A percentile compares a stretch with the other conserved stretches of the same genome.
These are phyloP conservation scores for Brotula barbata DNA, from an alignment of 2,797 vertebrate species.

Conservation along the genomic window DNA sequence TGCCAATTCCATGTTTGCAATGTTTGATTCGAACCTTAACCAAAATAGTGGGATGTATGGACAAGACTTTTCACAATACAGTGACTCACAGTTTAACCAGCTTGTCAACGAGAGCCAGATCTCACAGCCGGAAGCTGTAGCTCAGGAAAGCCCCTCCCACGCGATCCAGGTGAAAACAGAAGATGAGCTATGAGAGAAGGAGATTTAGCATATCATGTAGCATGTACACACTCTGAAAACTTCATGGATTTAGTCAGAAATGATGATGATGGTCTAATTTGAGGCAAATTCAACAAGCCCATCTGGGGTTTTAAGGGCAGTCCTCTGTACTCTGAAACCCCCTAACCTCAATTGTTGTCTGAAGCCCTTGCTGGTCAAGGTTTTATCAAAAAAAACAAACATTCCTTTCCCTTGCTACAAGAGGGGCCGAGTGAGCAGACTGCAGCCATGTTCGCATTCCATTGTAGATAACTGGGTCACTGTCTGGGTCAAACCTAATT, in stretches of 20 bases:
- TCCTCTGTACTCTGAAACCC: slow-evolving; percentile 4
- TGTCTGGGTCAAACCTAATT: no score
- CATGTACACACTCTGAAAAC: not conserved
- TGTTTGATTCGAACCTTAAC: slow-evolving; percentile 63
- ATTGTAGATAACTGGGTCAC: no score
- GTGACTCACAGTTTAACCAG: slow-evolving; percentile 75
- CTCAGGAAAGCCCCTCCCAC: slow-evolving; percentile 43
- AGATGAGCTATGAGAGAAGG: slow-evolving; percentile 63
- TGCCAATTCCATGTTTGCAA: slow-evolving; percentile 17
- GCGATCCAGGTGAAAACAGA: slow-evolving; percentile 69
- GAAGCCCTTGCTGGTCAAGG: slow-evolving; percentile 68
- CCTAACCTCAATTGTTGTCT: not conserved
- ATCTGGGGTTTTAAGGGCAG: not conserved
- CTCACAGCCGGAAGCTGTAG: slow-evolving; percentile 42
- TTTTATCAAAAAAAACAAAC: slow-evolving; percentile 12
- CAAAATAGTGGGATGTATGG: slow-evolving; percentile 22
- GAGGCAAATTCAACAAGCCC: not conserved
- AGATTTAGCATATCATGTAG: not conserved
- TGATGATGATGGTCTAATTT: not conserved
- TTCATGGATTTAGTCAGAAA: not conserved
- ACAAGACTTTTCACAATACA: slow-evolving; percentile 69
- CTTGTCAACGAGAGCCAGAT: slow-evolving; percentile 72
- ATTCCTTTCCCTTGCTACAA: slow-evolving; percentile 22
- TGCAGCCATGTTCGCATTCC: no score
- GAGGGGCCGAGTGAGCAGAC: not conserved